Percentiles rank a stretch among this genome's conserved stretches.
Evolutionary conservation across 2,113 vertebrate genomes (phyloP).

Genomic region (Caracal caracal): DNA sequence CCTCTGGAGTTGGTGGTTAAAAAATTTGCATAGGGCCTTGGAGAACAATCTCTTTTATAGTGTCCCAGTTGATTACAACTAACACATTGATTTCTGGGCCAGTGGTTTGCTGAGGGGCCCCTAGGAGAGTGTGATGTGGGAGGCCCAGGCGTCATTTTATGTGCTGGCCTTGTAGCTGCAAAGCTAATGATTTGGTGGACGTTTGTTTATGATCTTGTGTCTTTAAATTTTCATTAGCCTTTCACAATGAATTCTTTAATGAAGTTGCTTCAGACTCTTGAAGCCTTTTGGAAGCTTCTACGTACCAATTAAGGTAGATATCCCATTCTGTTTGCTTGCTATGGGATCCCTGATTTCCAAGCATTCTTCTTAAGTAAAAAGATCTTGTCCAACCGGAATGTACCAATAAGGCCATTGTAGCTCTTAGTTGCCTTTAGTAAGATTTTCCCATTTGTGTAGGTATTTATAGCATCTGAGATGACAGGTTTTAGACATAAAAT

Average conservation of each 20-base stretch:
- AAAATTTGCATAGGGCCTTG: not conserved
- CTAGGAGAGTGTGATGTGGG: not conserved
- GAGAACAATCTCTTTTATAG: not conserved
- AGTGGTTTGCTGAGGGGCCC: not conserved
- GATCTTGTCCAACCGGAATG: not conserved
- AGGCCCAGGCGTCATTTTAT: not conserved
- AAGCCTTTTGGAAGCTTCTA: not conserved
- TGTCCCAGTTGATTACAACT: not conserved
- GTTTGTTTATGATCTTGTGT: not conserved
- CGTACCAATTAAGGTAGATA: not conserved
- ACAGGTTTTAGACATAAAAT: not conserved
- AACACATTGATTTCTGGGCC: not conserved
- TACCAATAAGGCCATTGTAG: not conserved
- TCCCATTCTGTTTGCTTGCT: not conserved
- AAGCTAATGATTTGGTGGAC: not conserved
- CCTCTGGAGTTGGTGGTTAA: not conserved
- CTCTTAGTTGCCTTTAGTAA: not conserved
- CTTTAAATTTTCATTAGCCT: not conserved
- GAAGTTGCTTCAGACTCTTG: not conserved
- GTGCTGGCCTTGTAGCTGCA: not conserved
- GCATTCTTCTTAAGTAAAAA: not conserved
- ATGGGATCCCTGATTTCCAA: not conserved
- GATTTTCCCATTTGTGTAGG: not conserved
- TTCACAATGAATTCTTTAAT: not conserved
- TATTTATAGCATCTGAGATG: not conserved